Evolutionary conservation across 2,113 vertebrate species (phyloP), one percentile per base, ranked within the genome.

Genomic region (Ceyx cyanopectus): DNA sequence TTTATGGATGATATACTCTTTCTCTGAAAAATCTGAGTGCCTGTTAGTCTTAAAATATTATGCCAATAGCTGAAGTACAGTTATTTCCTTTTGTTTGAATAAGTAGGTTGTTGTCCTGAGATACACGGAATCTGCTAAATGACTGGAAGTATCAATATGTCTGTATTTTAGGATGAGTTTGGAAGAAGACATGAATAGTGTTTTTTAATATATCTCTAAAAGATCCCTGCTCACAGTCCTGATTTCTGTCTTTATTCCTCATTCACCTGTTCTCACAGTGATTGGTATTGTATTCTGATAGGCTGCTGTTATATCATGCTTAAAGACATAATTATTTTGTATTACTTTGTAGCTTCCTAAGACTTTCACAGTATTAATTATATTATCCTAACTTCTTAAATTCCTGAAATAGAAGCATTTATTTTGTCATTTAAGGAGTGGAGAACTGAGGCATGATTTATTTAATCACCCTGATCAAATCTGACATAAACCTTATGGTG

Each of bases 371-470:
- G 21, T 57, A 75, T 72, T 88, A 86, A 84, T 70, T 68, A 57
- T 43, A 88, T 90, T 78, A 81, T 68, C 40, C 32, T 83, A 67
- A 90, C 48, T 85, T 80, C 73, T 94, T 85, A 4, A 93, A 78
- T 77, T 61, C 40, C 48, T 92, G 65, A 78, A 85, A 88, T 1
- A 5, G 56, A 87, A 56, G 29, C 53, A 68, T 81, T 95, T 94
- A 54, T 87, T 86, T 93, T 83, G n/a, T 75, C 40, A 57, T 84
- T 82, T 82, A 83, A 63, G 60, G 16, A 69, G 14, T 78, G 14
- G 73, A 66, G 63, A 94, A 94, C 48, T 75, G 82, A 95, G 76
- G 68, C 72, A 81, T 67, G 61, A 70, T 63, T 82, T 92, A 46
- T 51, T 87, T 67, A 87, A 94, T 60, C 4, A 24, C 85, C 60